Percentiles rank a stretch among this genome's conserved stretches.
Evolutionary conservation across 2,113 vertebrate genomes (phyloP).

Genomic region (Cinclus cinclus): DNA sequence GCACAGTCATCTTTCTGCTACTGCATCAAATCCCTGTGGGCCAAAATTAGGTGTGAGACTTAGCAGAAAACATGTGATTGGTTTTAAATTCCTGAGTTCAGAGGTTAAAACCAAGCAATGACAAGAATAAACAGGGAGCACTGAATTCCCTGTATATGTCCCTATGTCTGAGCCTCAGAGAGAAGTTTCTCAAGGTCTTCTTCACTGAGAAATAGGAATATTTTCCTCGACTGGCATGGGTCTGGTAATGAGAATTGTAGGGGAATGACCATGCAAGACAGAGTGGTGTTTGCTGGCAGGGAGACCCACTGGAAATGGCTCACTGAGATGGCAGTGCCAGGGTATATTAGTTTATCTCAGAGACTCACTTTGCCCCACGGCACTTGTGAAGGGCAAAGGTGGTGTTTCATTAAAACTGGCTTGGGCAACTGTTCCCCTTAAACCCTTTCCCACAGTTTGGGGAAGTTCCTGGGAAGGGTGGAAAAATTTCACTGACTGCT

Average conservation of each 20-base stretch:
- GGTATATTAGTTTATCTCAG: conserved; percentile 11
- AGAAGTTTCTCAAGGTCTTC: neutral
- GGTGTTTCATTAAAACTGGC: neutral
- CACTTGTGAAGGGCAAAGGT: neutral
- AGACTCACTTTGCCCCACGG: neutral
- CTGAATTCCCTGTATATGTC: neutral
- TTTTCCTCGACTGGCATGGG: neutral
- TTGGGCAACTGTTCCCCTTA: neutral
- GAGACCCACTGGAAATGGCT: neutral
- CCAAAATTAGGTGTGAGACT: neutral
- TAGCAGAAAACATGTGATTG: neutral
- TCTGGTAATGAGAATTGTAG: neutral
- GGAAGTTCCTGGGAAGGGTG: neutral
- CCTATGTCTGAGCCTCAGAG: rapidly evolving
- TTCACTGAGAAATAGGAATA: neutral
- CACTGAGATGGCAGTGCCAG: neutral
- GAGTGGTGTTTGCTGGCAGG: neutral
- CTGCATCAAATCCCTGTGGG: rapidly evolving
- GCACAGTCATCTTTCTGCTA: neutral
- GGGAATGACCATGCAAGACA: neutral
- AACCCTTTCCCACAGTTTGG: neutral
- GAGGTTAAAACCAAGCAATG: neutral
- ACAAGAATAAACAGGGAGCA: neutral
- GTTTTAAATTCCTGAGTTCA: neutral
- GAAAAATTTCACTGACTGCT: rapidly evolving